Base-by-base conservation (phyloP, 2,797 vertebrate genomes). In the Spinus olivaceus region DNA sequence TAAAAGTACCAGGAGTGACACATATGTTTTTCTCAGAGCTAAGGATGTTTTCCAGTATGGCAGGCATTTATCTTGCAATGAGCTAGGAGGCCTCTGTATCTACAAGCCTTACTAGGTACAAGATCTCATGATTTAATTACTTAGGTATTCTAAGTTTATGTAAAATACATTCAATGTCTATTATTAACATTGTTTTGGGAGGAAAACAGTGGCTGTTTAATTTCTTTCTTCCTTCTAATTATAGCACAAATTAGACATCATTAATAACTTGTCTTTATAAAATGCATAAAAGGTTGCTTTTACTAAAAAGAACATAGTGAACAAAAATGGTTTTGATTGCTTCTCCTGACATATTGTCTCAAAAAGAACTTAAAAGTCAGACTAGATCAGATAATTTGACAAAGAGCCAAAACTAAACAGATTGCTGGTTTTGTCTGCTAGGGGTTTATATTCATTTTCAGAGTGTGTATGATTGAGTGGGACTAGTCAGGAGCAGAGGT, bases 231-330 rank as follows among this genome's bases (percentile, higher is more conserved):
- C 41, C 13, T 71, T 81, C 60, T 88, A 93, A 60, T 91, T 78
- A 32, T 81, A 57, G 63, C 39, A 46, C 41, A 94, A 78, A 79
- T 81, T 86, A 66, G 44, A 63, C n/a, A 44, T 81, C 4, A 14
- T 86, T 91, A 86, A 72, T 90, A 37, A 77, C 92, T 89, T 90
- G 47, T 86, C 69, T 87, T 83, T 49, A 92, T 41, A 56, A 91
- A 92, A 86, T 73, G 41, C 9, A 65, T 67, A 87, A 85, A 94
- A 92, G 20, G 27, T 59, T 94, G 15, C 60, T 77, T 72, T 93
- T 94, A 37, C 67, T 90, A 46, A 73, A 92, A 92, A 74, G 57
- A 39, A 28, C 35, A 28, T 25, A 47, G 46, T 83, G 66, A 92
- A 89, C 42, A 91, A 88, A 91, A 92, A 69, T 49, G 35, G 7